Conservation (phyloP, 1,140 invertebrate genomes). For the Eubasilissa regina region DNA sequence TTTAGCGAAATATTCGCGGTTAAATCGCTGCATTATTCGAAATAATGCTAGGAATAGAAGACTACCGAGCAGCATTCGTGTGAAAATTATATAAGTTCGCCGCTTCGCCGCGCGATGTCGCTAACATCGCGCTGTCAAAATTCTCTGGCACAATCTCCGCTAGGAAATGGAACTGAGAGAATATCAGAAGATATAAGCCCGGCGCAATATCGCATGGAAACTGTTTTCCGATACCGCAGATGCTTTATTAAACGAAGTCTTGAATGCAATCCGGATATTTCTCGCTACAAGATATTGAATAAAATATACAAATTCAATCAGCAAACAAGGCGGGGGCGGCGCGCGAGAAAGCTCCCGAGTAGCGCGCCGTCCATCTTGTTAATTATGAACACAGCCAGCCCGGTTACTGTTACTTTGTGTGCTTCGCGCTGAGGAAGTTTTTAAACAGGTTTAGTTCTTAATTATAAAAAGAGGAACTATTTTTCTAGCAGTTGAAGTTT, state of each 20-base stretch:
- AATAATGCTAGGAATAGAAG: background rate
- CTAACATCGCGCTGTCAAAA: slow-evolving; percentile 48
- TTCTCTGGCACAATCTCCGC: slow-evolving; percentile 53
- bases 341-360: background rate
- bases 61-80: slow-evolving; percentile 23
- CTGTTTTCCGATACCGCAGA: slow-evolving; percentile 54
- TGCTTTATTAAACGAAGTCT: slow-evolving; percentile 52
- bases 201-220: slow-evolving; percentile 54
- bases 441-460: background rate
- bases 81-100: slow-evolving; percentile 54
- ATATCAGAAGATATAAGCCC: slow-evolving; percentile 38
- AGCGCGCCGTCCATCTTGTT: slow-evolving; percentile 25
- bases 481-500: no score
- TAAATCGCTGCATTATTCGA: background rate
- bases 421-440: slow-evolving; percentile 15
- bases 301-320: slow-evolving; percentile 16
- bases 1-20: background rate
- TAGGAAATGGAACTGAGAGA: slow-evolving; percentile 46
- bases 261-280: slow-evolving; percentile 55
- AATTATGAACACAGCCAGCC: slow-evolving; percentile 19
- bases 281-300: slow-evolving; percentile 37
- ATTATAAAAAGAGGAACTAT: no score
- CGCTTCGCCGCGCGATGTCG: slow-evolving; percentile 55
- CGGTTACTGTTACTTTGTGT: slow-evolving; percentile 9
- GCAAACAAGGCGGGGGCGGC: background rate